Percentiles rank a stretch among this genome's conserved stretches.
These are phyloP conservation scores for Nesidiocoris tenuis DNA, from an alignment of 2,888 invertebrate genomes.

Conservation along the genomic window DNA sequence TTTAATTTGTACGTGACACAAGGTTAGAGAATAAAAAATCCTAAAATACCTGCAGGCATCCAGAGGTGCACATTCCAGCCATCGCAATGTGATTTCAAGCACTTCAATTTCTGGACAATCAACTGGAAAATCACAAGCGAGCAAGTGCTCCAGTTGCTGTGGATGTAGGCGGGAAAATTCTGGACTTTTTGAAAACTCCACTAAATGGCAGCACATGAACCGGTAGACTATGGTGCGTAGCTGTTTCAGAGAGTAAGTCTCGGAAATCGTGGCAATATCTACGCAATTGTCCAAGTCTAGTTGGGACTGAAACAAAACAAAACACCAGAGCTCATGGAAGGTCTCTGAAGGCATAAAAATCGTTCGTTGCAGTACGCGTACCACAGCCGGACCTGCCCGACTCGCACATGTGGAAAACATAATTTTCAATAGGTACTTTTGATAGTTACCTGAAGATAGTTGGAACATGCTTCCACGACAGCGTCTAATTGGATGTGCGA, in stretches of 20 bases:
- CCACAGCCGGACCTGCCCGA: too few species aligned
- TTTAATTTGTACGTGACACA: too few species aligned
- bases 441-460: conserved; percentile 60
- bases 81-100: conserved; percentile 61
- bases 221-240: conserved; percentile 62
- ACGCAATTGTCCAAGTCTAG: conserved; percentile 70
- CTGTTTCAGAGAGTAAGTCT: conserved; percentile 64
- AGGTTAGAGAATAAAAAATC: too few species aligned
- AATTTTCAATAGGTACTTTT: too few species aligned
- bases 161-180: conserved; percentile 64
- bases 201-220: conserved; percentile 66
- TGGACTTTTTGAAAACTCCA: conserved; percentile 61
- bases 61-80: conserved; percentile 55
- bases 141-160: conserved; percentile 63
- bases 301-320: conserved; percentile 59
- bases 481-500: conserved; percentile 66
- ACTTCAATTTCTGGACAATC: conserved; percentile 66
- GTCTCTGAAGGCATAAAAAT: too few species aligned
- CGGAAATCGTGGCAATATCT: conserved; percentile 69
- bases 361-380: too few species aligned
- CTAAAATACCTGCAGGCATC: conserved; percentile 30
- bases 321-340: too few species aligned
- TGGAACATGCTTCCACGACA: conserved; percentile 67
- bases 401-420: too few species aligned
- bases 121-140: conserved; percentile 67